Conservation (phyloP, 2,888 invertebrate genomes). For the Stenchaetothrips biformis region DNA sequence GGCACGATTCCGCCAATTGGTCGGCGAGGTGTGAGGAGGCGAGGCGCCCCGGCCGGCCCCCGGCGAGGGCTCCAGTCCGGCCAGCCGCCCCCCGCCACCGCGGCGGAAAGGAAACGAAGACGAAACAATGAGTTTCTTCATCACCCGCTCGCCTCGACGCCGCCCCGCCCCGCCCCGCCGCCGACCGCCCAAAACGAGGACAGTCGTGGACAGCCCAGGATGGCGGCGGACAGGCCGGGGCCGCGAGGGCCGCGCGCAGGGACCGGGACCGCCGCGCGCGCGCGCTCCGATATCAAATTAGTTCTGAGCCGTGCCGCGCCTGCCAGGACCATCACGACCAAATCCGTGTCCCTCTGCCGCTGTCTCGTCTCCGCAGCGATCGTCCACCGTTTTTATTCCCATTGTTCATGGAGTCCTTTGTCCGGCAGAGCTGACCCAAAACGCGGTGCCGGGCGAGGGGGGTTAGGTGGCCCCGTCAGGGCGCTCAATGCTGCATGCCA, state of each 20-base stretch:
- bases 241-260: neutral
- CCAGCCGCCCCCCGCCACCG: no score
- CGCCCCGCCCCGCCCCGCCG: conserved; percentile 9
- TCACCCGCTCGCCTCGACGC: neutral
- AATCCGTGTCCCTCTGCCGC: neutral
- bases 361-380: neutral
- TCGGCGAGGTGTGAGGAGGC: no score
- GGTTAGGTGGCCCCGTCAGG: conserved; percentile 8
- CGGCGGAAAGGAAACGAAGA: no score
- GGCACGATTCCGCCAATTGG: no score
- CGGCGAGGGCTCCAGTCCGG: no score
- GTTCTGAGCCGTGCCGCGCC: neutral
- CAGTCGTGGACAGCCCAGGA: neutral
- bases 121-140: neutral
- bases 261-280: neutral
- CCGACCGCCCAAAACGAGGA: neutral
- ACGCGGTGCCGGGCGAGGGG: neutral
- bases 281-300: neutral
- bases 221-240: neutral
- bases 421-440: conserved; percentile 19
- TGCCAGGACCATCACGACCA: neutral
- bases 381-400: conserved; percentile 1
- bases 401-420: conserved; percentile 18
- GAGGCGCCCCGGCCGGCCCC: no score
- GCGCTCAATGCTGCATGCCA: conserved; percentile 10